Evolutionary conservation across 2,113 vertebrate genomes (phyloP), one percentile per base, ranked within the genome.

Genomic region (Micromys minutus): DNA sequence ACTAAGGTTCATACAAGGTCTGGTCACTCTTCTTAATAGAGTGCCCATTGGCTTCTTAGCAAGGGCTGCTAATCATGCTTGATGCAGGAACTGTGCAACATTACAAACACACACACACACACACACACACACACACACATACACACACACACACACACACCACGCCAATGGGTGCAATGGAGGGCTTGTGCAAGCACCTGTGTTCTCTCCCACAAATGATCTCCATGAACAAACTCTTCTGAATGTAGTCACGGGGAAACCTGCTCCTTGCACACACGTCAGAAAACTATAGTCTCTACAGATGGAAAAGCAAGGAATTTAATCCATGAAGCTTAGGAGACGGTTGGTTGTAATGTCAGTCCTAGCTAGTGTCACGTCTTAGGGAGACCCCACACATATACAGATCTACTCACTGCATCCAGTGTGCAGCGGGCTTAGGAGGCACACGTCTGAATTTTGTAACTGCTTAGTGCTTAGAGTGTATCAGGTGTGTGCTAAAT

Each of bases 351-450:
- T 89, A 86, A 26, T 50, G 59, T 59, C 39, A 93, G 2, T 89
- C 79, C 84, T 94, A 67, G 71, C 8, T 39, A 92, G 13, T 87
- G 22, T 61, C 59, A 63, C 72, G 50, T 47, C 77, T 97, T n/a
- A 19, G 45, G 26, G 36, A 39, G n/a, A 24, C 26, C 4, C 45
- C 0, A 34, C 63, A 72, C 22, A 52, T 7, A 22, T 4, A 39
- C 15, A 63, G 1, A 45, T 5, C 12, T 45, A 50, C 2, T 39
- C 22, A 83, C 84, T 47, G n/a, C 22, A 89, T 55, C 45, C 11
- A 76, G 24, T 15, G 31, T 12, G 3, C 1, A n/a, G 17, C 45
- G 61, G 36, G 71, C 26, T 57, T 86, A 65, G 16, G 42, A 71
- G 26, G 13, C 42, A 7, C n/a, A 83, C 1, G 65, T 89, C 55